These are phyloP conservation scores for Onthophagus sagittarius DNA, from an alignment of 2,888 invertebrate genomes.

Conservation along the genomic window DNA sequence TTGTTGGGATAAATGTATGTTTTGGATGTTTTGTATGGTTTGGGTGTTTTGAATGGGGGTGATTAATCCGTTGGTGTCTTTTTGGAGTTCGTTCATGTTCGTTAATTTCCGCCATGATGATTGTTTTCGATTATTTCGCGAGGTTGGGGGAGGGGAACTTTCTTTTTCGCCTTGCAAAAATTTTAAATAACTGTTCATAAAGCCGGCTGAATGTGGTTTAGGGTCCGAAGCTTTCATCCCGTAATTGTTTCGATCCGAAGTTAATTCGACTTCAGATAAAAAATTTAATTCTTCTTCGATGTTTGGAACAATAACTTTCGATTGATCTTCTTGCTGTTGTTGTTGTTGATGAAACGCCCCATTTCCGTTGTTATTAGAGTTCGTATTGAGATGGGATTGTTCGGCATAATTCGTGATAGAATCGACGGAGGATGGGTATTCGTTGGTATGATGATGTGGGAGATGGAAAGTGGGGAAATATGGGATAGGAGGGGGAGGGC, in stretches of 20 bases:
- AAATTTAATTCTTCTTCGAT: constrained; percentile 85
- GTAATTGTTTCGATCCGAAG: constrained; percentile 59
- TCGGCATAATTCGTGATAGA: constrained; percentile 58
- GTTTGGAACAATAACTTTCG: constrained; percentile 83
- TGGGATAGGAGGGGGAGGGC: constrained; percentile 59
- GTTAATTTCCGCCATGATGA: constrained; percentile 54
- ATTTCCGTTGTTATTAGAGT: constrained; percentile 13
- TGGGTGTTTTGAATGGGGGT: background rate
- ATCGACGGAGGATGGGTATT: constrained; percentile 64
- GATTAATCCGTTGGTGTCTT: constrained; percentile 44
- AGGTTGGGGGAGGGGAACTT: constrained; percentile 72
- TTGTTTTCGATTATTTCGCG: constrained; percentile 63
- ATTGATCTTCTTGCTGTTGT: constrained; percentile 55
- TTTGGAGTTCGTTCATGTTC: constrained; percentile 35
- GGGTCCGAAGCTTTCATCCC: constrained; percentile 37
- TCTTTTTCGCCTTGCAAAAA: constrained; percentile 77
- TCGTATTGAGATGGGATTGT: constrained; percentile 24
- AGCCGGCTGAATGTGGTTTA: constrained; percentile 62
- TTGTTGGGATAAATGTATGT: constrained; percentile 45
- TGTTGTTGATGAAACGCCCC: background rate
- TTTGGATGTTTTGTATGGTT: background rate
- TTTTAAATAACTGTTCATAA: constrained; percentile 84
- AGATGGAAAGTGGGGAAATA: constrained; percentile 76
- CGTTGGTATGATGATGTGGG: constrained; percentile 59
- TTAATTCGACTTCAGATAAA: constrained; percentile 54